phyloP scores from a whole-genome alignment of 2,113 vertebrate species.

The Cryptoleucopteryx plumbea region DNA sequence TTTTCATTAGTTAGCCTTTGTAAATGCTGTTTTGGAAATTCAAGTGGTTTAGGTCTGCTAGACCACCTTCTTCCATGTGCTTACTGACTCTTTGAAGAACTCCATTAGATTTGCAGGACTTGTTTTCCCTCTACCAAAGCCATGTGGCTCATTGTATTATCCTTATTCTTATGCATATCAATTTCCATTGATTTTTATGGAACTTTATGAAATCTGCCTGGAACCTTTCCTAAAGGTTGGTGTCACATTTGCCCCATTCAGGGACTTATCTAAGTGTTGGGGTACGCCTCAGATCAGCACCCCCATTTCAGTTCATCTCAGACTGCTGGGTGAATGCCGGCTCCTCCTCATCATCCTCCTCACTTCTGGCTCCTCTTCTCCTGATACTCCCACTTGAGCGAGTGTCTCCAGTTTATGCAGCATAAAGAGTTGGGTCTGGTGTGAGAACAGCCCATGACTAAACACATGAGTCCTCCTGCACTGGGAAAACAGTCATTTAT shows the following conservation, averaged over 20 bases:
- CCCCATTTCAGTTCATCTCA: neutral
- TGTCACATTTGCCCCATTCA: rapidly evolving
- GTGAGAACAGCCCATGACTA: neutral
- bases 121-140: neutral
- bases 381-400: neutral
- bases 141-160: neutral
- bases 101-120: neutral
- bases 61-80: neutral
- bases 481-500: neutral
- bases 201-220: neutral
- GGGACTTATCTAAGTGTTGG: neutral
- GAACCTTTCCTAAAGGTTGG: neutral
- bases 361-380: neutral
- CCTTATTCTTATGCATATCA: neutral
- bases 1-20: neutral
- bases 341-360: neutral
- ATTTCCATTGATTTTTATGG: neutral
- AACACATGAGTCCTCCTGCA: neutral
- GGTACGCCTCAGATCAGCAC: neutral
- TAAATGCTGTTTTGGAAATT: neutral
- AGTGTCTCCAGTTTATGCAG: neutral
- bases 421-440: neutral
- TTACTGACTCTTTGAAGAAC: neutral
- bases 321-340: rapidly evolving
- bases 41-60: neutral